Evolutionary conservation across 2,797 vertebrate genomes (phyloP).

Genomic region (Rhinella marina): DNA sequence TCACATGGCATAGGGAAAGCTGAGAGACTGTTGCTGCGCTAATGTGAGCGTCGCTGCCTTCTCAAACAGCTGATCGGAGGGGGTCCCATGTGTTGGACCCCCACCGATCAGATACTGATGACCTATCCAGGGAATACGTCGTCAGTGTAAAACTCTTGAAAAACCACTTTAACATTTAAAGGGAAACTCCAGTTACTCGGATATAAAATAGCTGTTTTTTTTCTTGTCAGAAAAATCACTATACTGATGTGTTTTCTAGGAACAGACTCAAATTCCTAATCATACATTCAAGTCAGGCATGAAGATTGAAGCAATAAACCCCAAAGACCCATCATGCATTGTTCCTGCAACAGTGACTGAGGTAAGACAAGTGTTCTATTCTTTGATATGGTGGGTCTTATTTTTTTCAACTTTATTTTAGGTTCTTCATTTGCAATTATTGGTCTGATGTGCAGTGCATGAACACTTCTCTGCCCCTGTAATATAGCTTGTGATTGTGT

Average conservation of each 20-base stretch:
- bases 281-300: conserved; percentile 91
- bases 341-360: conserved; percentile 91
- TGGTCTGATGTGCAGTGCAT: too few species aligned
- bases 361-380: conserved; percentile 74
- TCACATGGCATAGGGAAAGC: too few species aligned
- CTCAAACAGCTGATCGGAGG: too few species aligned
- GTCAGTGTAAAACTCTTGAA: too few species aligned
- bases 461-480: not conserved
- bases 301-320: conserved; percentile 95
- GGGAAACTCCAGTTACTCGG: not conserved
- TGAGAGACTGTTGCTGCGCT: too few species aligned
- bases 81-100: too few species aligned
- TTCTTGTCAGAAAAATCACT: not conserved
- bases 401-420: too few species aligned
- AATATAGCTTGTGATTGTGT: not conserved
- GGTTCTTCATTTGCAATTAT: too few species aligned
- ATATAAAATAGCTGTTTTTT: not conserved
- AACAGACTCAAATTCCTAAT: conserved; percentile 80
- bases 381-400: not conserved
- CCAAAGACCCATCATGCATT: conserved; percentile 88
- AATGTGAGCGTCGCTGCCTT: too few species aligned
- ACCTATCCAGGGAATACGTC: too few species aligned
- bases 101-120: too few species aligned
- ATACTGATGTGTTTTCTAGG: conserved; percentile 75
- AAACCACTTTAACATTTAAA: not conserved